A percentile compares a stretch with the other conserved stretches of the same genome.
These are phyloP conservation scores for Drosophila buzzatii DNA, from an alignment of 2,888 invertebrate genomes.

Conservation along the genomic window DNA sequence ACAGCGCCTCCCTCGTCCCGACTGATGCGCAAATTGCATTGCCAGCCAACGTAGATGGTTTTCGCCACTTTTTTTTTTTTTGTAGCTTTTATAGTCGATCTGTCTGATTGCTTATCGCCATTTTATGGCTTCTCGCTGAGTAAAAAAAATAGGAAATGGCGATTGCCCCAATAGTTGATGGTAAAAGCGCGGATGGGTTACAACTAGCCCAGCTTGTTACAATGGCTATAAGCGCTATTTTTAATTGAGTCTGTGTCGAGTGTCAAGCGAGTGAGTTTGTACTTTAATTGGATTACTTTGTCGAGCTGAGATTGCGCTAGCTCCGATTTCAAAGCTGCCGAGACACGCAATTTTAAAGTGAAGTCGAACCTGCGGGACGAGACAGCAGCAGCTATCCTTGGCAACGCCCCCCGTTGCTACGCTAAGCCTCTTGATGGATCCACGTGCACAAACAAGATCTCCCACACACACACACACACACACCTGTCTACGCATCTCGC, in stretches of 20 bases:
- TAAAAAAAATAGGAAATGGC: constrained; percentile 11
- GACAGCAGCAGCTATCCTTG: not conserved
- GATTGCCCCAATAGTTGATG: not conserved
- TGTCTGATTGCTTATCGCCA: constrained; percentile 61
- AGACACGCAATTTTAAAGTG: constrained; percentile 39
- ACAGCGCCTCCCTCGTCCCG: not conserved
- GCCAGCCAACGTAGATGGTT: constrained; percentile 26
- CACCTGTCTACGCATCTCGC: not conserved
- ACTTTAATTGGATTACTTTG: constrained; percentile 67
- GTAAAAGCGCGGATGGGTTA: not conserved
- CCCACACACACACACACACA: not conserved
- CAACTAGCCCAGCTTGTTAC: constrained; percentile 15
- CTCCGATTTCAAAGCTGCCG: constrained; percentile 38
- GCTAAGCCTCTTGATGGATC: constrained; percentile 33
- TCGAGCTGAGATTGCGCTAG: constrained; percentile 42
- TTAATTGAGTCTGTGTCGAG: constrained; percentile 58
- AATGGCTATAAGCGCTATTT: constrained; percentile 36
- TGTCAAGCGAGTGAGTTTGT: constrained; percentile 23
- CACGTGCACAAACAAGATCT: constrained; percentile 23
- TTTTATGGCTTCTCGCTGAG: constrained; percentile 56
- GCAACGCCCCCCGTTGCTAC: constrained; percentile 30
- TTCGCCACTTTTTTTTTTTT: constrained; percentile 15
- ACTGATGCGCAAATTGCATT: constrained; percentile 71
- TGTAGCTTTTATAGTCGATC: constrained; percentile 14
- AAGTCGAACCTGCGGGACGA: constrained; percentile 16